Conservation (phyloP, 1,140 invertebrate species). For the Drosophila serrata region DNA sequence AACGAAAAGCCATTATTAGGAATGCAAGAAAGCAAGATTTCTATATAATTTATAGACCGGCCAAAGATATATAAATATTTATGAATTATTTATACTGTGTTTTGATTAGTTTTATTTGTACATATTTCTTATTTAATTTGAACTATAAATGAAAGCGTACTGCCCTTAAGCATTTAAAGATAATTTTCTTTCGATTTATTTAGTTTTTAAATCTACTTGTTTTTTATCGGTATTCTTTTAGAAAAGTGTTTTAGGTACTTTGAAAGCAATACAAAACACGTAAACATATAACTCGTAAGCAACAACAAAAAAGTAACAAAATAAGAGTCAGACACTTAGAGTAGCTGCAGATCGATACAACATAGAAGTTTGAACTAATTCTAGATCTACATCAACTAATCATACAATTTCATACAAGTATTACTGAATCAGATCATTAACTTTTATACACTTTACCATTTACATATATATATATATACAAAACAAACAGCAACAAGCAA, state of each 20-base stretch:
- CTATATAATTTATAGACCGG: constrained; percentile 36
- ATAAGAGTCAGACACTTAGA: constrained; percentile 38
- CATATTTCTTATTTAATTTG: background rate
- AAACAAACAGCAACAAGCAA: constrained; percentile 7
- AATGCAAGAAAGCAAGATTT: constrained; percentile 2
- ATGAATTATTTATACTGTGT: constrained; percentile 27
- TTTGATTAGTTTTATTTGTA: constrained; percentile 52
- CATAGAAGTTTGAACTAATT: constrained; percentile 51
- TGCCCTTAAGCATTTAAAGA: constrained; percentile 1
- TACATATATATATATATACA: constrained; percentile 56
- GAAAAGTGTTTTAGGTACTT: constrained; percentile 53
- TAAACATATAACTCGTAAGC: constrained; percentile 38
- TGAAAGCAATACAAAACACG: constrained; percentile 68
- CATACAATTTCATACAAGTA: constrained; percentile 66
- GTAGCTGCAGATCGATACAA: constrained; percentile 41
- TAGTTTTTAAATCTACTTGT: constrained; percentile 3
- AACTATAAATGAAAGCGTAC: background rate
- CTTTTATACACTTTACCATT: constrained; percentile 83
- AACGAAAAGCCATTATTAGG: background rate
- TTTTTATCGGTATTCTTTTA: constrained; percentile 13
- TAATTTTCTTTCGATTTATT: constrained; percentile 11
- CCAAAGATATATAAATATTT: constrained; percentile 47
- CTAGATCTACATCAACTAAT: constrained; percentile 62
- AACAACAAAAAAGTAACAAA: constrained; percentile 25
- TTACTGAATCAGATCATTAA: constrained; percentile 76